Evolutionary conservation across 2,113 vertebrate species (phyloP).

Genomic region (Dicaeum eximium): DNA sequence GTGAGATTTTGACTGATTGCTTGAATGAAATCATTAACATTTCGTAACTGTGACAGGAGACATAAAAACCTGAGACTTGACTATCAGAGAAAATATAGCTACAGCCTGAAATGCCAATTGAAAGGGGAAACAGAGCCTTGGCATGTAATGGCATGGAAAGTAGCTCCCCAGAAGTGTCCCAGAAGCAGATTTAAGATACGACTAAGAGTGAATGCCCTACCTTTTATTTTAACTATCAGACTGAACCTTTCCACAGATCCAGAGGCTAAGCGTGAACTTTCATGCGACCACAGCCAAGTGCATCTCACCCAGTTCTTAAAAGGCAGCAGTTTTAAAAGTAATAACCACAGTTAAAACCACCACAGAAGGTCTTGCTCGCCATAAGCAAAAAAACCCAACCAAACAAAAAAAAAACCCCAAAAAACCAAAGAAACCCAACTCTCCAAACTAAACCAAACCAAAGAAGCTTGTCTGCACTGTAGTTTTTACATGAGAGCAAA

Average conservation of each 20-base stretch:
- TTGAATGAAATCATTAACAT: background rate
- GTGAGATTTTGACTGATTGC: background rate
- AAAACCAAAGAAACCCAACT: background rate
- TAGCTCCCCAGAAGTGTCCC: background rate
- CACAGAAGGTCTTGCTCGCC: background rate
- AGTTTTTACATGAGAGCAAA: background rate
- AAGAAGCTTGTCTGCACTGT: background rate
- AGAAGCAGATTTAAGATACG: background rate
- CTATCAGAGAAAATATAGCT: background rate
- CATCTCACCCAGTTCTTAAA: background rate
- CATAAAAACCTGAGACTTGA: background rate
- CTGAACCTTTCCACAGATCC: background rate
- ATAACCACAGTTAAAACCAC: background rate
- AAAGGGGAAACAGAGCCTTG: background rate
- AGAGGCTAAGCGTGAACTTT: background rate
- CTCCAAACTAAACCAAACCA: background rate
- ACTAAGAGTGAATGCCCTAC: background rate
- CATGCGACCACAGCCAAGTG: rapidly evolving
- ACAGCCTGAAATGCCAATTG: background rate
- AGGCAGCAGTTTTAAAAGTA: background rate
- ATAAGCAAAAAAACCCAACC: background rate
- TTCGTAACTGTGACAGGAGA: background rate
- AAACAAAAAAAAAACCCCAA: background rate
- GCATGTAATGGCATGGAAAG: background rate
- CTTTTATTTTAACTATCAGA: background rate